Base-by-base conservation (phyloP, 2,888 invertebrate genomes). In the Anthrax anthrax region DNA sequence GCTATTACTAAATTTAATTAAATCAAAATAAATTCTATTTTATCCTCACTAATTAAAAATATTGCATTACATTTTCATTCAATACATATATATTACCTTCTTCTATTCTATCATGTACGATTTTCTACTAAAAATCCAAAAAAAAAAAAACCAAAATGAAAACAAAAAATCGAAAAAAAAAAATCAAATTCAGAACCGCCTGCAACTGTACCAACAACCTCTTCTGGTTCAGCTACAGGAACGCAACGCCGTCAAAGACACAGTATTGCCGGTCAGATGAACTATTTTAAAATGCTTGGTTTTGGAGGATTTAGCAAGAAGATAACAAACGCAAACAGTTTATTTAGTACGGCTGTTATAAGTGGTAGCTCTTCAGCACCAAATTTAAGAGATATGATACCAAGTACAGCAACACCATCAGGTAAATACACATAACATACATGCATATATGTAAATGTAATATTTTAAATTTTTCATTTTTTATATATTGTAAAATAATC, bases 311-410 rank as follows among this genome's bases (percentile, higher is more conserved):
- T 76, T 63, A 77, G 76, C 61, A 79, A 79, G 72, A 79, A 78
- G 66, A 71, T 74, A 59, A 74, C 68, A 65, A 81, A 80, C 58
- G 77, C 84, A 55, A 88, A 84, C 67, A 87, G 88, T 51, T 79
- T 95, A 57, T 94, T 95, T 77, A 90, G 89, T 67, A 95, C 94
- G 50, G 94, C 94, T 51, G 94, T 95, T 61, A 92, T 95, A 69
- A 90, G 88, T 60, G 95, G 94, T 56, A 89, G 89, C 61, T 87
- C 87, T 59, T 89, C 89, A 57, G 90, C 90, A 44, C 91, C 91
- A 41, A 90, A 91, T 70, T 77, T 91, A 52, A 78, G 87, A 56
- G 85, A 87, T 63, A 85, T 86, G 82, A 81, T 87, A 56, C 83
- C 86, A n/a, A 74, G 76, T 54, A 73, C 81, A 48, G 77, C 81